phyloP scores from a whole-genome alignment of 2,888 invertebrate species.

The Bedellia somnulentella region DNA sequence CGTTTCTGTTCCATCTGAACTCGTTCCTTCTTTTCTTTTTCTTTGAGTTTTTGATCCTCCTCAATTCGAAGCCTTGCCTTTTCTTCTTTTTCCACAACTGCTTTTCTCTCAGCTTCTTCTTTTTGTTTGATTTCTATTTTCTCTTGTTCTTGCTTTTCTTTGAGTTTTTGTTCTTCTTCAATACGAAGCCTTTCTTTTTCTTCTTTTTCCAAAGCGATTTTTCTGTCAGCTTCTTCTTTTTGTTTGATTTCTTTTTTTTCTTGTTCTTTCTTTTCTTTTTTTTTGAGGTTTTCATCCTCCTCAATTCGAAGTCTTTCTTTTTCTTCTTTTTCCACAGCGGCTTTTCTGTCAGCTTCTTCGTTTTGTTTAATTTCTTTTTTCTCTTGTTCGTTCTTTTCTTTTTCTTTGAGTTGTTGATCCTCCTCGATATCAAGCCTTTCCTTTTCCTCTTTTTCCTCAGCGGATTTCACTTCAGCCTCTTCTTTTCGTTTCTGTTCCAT shows the following conservation, averaged over 20 bases:
- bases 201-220: constrained; percentile 9
- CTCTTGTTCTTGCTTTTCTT: constrained; percentile 9
- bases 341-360: constrained; percentile 9
- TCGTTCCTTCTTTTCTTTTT: constrained; percentile 7
- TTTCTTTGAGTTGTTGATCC: constrained; percentile 11
- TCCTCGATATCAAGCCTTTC: too few species aligned
- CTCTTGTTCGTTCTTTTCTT: constrained; percentile 13
- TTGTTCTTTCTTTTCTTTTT: constrained; percentile 11
- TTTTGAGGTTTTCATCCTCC: constrained; percentile 10
- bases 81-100: constrained; percentile 1
- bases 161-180: constrained; percentile 8
- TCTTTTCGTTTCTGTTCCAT: too few species aligned
- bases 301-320: too few species aligned
- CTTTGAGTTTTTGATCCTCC: constrained; percentile 10
- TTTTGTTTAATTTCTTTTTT: too few species aligned
- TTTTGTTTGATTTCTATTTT: constrained; percentile 8
- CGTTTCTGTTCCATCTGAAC: too few species aligned
- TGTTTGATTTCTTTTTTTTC: constrained; percentile 11
- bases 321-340: constrained; percentile 10
- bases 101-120: too few species aligned
- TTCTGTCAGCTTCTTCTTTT: constrained; percentile 9
- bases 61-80: constrained; percentile 5
- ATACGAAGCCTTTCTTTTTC: constrained; percentile 9
- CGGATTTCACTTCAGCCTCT: too few species aligned
- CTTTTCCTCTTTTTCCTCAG: too few species aligned